These are phyloP conservation scores for Smithornis capensis DNA, from an alignment of 2,113 vertebrate genomes.

Conservation along the genomic window DNA sequence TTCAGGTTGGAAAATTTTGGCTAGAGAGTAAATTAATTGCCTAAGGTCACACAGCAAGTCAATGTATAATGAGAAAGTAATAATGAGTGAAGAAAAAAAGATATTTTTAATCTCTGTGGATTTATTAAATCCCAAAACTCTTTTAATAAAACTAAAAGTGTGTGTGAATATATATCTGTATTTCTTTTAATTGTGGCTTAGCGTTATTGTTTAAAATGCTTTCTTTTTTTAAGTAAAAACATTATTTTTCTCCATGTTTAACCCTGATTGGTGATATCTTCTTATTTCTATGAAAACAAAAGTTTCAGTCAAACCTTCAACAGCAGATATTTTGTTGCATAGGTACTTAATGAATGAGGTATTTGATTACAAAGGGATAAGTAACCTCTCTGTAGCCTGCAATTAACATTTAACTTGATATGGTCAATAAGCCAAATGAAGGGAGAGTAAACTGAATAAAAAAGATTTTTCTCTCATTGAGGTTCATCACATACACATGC, in stretches of 20 bases:
- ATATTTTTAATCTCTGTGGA: conserved; percentile 59
- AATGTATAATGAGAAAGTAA: conserved; percentile 70
- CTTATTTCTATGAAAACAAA: conserved; percentile 41
- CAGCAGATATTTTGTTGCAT: conserved; percentile 48
- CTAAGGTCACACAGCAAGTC: conserved; percentile 60
- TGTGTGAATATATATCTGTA: background rate
- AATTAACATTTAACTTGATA: conserved; percentile 73
- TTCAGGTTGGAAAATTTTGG: conserved; percentile 62
- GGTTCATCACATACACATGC: background rate
- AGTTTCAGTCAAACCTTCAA: conserved; percentile 35
- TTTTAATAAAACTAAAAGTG: conserved; percentile 29
- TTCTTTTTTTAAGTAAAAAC: background rate
- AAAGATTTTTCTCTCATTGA: conserved; percentile 28
- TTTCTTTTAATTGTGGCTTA: background rate
- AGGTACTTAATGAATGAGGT: conserved; percentile 63
- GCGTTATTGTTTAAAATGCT: background rate
- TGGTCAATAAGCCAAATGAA: conserved; percentile 45
- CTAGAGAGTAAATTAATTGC: conserved; percentile 70
- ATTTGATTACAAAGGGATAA: conserved; percentile 73
- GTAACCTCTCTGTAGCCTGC: conserved; percentile 59
- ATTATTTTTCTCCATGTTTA: background rate
- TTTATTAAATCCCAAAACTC: conserved; percentile 49
- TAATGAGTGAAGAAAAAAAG: conserved; percentile 48
- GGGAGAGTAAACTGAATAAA: conserved; percentile 36
- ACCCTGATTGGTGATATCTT: background rate